A percentile compares a stretch with the other conserved stretches of the same genome.
These are phyloP conservation scores for Chrysochloris asiatica DNA, from an alignment of 2,113 vertebrate species.

Conservation along the genomic window DNA sequence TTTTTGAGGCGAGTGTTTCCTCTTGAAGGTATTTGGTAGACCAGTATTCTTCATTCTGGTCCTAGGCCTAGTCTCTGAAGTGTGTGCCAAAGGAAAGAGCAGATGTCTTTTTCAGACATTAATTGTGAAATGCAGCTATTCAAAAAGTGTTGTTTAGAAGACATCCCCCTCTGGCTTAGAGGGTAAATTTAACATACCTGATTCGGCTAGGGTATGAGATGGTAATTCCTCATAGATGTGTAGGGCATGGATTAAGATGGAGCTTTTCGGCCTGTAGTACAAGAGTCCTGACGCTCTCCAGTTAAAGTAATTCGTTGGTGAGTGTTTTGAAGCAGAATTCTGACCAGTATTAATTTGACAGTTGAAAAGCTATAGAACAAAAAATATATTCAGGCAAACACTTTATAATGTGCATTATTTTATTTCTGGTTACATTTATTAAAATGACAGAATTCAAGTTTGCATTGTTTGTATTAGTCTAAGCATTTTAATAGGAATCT, in stretches of 20 bases:
- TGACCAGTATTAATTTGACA: constrained; percentile 14
- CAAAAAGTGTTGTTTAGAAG: no score
- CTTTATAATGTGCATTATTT: constrained; percentile 36
- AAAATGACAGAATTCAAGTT: constrained; percentile 40
- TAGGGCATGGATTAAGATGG: not conserved
- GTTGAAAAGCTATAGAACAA: not conserved
- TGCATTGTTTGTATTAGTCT: not conserved
- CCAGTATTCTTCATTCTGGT: not conserved
- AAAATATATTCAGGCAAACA: constrained; percentile 22
- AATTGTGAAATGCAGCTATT: not conserved
- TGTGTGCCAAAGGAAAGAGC: not conserved
- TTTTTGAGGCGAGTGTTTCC: not conserved
- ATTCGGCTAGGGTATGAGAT: not conserved
- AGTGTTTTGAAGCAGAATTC: not conserved
- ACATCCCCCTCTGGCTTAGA: accelerated
- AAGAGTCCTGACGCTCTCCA: not conserved
- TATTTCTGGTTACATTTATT: constrained; percentile 1
- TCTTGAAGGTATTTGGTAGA: not conserved
- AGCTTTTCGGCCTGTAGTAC: not conserved
- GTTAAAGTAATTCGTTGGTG: not conserved
- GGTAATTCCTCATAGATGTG: not conserved
- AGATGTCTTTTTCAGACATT: not conserved
- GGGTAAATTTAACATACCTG: not conserved
- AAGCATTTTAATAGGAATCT: constrained; percentile 60
- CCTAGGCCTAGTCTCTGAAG: not conserved